Evolutionary conservation across 1,140 invertebrate species (phyloP).

Genomic region (Caenorhabditis tropicalis): DNA sequence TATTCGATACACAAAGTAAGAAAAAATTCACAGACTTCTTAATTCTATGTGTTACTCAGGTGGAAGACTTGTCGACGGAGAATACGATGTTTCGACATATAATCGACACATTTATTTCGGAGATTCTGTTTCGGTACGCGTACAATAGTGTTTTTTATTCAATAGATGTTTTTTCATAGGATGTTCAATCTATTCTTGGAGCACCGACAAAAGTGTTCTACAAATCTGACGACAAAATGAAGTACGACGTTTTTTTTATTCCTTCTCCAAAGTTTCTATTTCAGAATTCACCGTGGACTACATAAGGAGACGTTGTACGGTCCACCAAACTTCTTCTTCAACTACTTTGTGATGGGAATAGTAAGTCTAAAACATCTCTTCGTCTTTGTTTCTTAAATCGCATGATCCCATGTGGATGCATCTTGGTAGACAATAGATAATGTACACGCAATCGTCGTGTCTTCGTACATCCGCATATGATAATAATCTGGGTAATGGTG

Average conservation of each 20-base stretch:
- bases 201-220: conserved; percentile 67
- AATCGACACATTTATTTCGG: conserved; percentile 46
- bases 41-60: not conserved
- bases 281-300: conserved; percentile 63
- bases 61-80: conserved; percentile 11
- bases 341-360: conserved; percentile 69
- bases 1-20: conserved; percentile 64
- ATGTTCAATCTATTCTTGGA: conserved; percentile 57
- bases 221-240: conserved; percentile 72
- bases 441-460: conserved; percentile 7
- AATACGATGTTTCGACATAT: not conserved
- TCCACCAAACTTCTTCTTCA: conserved; percentile 69
- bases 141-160: not conserved
- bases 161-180: conserved; percentile 47
- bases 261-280: not conserved
- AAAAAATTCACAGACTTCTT: not conserved
- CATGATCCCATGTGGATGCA: not conserved
- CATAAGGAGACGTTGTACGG: conserved; percentile 52
- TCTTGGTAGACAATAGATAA: conserved; percentile 7
- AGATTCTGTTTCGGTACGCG: conserved; percentile 21
- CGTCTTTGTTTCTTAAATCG: not conserved
- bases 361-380: too few relatives aligned
- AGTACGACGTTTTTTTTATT: too few relatives aligned
- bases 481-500: conserved; percentile 40
- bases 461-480: conserved; percentile 11